phyloP scores from a whole-genome alignment of 2,888 invertebrate genomes.

The Andrena dorsata region DNA sequence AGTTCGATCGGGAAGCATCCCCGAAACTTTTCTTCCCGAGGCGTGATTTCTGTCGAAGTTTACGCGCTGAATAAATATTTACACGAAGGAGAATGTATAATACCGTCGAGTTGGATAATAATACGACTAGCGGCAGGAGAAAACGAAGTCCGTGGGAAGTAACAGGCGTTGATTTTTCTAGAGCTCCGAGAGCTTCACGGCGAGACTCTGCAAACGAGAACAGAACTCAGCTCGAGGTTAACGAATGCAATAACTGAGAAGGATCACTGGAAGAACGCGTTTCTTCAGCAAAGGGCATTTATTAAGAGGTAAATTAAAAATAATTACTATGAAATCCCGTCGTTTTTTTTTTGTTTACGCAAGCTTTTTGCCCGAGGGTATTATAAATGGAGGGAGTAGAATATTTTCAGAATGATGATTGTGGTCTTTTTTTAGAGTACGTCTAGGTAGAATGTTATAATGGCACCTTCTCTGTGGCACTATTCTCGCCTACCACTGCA shows the following conservation, averaged over 20 bases:
- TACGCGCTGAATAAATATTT: not conserved
- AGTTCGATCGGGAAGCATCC: slow-evolving; percentile 2
- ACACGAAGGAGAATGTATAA: not conserved
- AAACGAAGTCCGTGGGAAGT: not conserved
- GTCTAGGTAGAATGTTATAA: too few relatives aligned
- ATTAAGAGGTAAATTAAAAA: slow-evolving; percentile 24
- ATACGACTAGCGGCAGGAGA: not conserved
- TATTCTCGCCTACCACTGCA: too few relatives aligned
- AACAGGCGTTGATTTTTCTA: slow-evolving; percentile 16
- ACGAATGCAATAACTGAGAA: slow-evolving; percentile 52
- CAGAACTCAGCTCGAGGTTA: slow-evolving; percentile 47
- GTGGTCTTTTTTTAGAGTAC: too few relatives aligned
- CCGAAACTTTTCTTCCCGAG: not conserved
- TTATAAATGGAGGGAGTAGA: too few relatives aligned
- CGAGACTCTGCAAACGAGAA: slow-evolving; percentile 30
- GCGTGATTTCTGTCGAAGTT: not conserved
- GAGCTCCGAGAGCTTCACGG: slow-evolving; percentile 38
- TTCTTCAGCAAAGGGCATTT: slow-evolving; percentile 54
- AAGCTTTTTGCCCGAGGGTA: not conserved
- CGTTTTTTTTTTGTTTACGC: not conserved
- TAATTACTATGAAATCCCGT: not conserved
- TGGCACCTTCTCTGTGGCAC: too few relatives aligned
- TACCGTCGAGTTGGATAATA: not conserved
- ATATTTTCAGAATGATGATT: too few relatives aligned
- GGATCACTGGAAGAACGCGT: slow-evolving; percentile 66